Conservation (phyloP, 2,113 vertebrate genomes). For the Podiceps cristatus region DNA sequence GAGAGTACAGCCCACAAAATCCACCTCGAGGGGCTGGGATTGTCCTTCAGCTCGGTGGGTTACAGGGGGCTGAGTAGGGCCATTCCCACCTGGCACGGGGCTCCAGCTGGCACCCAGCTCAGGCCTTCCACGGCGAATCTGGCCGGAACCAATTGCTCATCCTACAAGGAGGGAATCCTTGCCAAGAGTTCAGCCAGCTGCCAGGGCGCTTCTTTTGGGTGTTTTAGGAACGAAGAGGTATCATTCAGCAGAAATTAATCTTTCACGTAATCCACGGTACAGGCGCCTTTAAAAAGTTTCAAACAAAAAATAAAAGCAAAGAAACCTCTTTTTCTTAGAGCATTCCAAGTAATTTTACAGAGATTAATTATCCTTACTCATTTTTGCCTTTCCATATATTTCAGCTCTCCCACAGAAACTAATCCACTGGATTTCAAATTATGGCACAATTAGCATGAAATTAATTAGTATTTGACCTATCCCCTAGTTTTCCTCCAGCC, state of each 20-base stretch:
- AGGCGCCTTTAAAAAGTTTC: not conserved
- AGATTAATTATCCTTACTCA: constrained; percentile 47
- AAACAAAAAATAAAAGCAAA: not conserved
- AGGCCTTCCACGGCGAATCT: not conserved
- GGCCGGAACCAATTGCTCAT: not conserved
- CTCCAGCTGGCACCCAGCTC: not conserved
- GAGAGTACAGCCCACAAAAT: not conserved
- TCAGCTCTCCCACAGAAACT: constrained; percentile 48
- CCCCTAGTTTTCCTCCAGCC: constrained; percentile 57
- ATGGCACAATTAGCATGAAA: constrained; percentile 62
- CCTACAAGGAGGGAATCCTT: not conserved
- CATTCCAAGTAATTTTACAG: constrained; percentile 39
- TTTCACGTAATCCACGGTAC: not conserved
- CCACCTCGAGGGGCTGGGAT: rapidly evolving
- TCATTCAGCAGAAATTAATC: not conserved
- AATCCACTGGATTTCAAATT: constrained; percentile 62
- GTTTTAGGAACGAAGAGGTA: not conserved
- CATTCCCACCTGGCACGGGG: no score
- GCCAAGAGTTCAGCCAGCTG: not conserved
- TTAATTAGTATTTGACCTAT: constrained; percentile 67
- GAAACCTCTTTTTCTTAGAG: not conserved
- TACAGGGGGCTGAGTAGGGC: not conserved
- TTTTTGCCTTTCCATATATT: constrained; percentile 45
- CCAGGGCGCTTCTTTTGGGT: not conserved
- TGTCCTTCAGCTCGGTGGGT: not conserved